Evolutionary conservation across 2,888 invertebrate species (phyloP), one percentile per base, ranked within the genome.

Genomic region (Synanthedon formicaeformis): DNA sequence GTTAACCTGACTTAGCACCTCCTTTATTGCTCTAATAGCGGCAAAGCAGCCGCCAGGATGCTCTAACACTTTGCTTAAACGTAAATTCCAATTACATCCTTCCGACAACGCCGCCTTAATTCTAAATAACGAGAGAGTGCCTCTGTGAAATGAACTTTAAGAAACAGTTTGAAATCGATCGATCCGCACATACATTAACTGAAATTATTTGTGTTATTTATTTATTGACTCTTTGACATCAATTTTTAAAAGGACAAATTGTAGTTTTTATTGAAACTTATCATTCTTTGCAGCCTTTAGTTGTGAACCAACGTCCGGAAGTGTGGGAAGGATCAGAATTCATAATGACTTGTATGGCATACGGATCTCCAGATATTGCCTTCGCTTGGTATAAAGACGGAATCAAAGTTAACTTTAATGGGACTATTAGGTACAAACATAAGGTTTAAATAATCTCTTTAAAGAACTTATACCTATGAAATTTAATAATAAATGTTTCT

Each of bases 381-480:
- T 95, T 95, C 73, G 90, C 90, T 40, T 95, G 95, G 95, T 94
- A 91, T 84, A 95, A 95, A 76, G 94, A 95, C 67, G 92, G 92
- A 4, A 88, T 92, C 59, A 89, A 90, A 61, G 91, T 95, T 56
- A 94, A 95, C 76, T 91, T 92, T 63, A 91, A 92, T 57, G 91
- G 91, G 61, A 91, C 93, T 13, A 91, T 89, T 51, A 92, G 94
- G 94, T 92, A 79, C 2, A 10, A 85, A 45, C 14, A 45, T 45
- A 8, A 14, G 14, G 0, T 45, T 45, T 13, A 14, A 45, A 2
- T 13, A 0, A 45, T 45, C 11, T 3, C 11, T 13, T 3, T 18
- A 18, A n/a, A 45, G 34, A 10, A 34, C 34, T 34, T 34, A 34
- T 34, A 34, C 8, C 8, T 34, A 34, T 34, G 34, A 34, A 34